These are phyloP conservation scores for Cybosia mesomella DNA, from an alignment of 2,888 invertebrate genomes.

Conservation along the genomic window DNA sequence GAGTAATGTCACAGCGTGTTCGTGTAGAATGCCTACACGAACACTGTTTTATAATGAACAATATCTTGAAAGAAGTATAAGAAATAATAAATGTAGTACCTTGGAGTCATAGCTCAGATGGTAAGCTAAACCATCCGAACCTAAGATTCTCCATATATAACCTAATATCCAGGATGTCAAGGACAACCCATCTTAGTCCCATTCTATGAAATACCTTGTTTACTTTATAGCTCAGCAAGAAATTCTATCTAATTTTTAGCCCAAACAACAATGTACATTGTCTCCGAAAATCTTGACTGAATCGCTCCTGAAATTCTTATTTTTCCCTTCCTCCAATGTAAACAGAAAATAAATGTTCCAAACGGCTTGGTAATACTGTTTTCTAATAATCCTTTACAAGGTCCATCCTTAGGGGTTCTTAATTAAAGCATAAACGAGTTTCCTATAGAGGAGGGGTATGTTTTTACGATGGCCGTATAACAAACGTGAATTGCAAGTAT, in stretches of 20 bases:
- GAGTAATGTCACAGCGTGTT: no score
- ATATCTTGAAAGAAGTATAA: no score
- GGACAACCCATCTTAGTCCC: conserved; percentile 1
- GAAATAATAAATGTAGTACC: no score
- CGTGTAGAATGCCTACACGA: no score
- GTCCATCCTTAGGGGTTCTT: conserved; percentile 61
- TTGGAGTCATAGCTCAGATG: no score
- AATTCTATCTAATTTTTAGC: conserved; percentile 1
- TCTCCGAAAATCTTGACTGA: conserved; percentile 19
- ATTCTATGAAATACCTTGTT: conserved; percentile 14
- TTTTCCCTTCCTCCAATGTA: conserved; percentile 26
- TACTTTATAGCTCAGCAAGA: conserved; percentile 18
- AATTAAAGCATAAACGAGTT: conserved; percentile 80
- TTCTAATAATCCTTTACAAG: conserved; percentile 69
- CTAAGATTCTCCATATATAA: no score
- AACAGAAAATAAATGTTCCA: conserved; percentile 58
- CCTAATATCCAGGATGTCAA: background rate
- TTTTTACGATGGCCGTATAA: conserved; percentile 56
- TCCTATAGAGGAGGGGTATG: conserved; percentile 55
- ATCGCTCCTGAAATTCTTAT: conserved; percentile 20
- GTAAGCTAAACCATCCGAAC: no score
- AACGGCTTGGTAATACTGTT: conserved; percentile 59
- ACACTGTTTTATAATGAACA: no score
- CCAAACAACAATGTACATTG: conserved; percentile 22
- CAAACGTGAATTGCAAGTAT: conserved; percentile 60